Percentiles rank a stretch among this genome's conserved stretches.
Evolutionary conservation across 2,113 vertebrate genomes (phyloP).

Genomic region (Trichechus manatus): DNA sequence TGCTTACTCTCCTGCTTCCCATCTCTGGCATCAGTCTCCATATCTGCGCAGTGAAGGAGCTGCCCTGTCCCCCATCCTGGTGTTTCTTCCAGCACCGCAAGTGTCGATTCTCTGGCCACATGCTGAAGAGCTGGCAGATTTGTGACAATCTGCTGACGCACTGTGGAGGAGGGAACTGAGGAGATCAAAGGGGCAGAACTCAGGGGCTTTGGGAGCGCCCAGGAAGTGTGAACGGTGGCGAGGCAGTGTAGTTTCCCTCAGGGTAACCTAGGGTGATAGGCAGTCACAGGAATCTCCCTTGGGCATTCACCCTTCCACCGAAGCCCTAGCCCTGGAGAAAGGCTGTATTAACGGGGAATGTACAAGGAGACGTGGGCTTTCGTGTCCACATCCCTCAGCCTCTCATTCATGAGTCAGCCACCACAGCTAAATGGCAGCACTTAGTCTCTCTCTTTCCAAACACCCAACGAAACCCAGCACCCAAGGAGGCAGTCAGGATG

Average conservation of each 20-base stretch:
- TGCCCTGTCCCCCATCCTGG: fast-evolving
- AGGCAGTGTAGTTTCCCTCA: background rate
- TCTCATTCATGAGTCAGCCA: slow-evolving; percentile 64
- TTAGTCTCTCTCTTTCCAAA: slow-evolving; percentile 55
- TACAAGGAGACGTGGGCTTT: background rate
- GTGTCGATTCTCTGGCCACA: fast-evolving
- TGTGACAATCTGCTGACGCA: background rate
- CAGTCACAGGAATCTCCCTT: background rate
- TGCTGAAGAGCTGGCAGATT: background rate
- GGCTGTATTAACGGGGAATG: background rate
- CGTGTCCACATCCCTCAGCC: background rate
- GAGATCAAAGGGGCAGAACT: background rate
- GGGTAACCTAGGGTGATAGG: background rate
- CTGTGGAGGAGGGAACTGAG: fast-evolving
- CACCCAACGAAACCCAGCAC: background rate
- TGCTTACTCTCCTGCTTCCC: background rate
- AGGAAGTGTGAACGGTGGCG: background rate
- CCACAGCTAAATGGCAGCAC: slow-evolving; percentile 36
- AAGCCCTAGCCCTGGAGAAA: background rate
- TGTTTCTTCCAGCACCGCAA: background rate
- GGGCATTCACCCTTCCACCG: background rate
- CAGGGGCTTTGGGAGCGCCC: background rate
- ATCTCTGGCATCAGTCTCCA: background rate
- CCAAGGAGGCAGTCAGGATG: background rate
- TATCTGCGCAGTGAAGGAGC: background rate